Evolutionary conservation across 2,888 invertebrate genomes (phyloP).

Genomic region (Sphaeridia pumilis): DNA sequence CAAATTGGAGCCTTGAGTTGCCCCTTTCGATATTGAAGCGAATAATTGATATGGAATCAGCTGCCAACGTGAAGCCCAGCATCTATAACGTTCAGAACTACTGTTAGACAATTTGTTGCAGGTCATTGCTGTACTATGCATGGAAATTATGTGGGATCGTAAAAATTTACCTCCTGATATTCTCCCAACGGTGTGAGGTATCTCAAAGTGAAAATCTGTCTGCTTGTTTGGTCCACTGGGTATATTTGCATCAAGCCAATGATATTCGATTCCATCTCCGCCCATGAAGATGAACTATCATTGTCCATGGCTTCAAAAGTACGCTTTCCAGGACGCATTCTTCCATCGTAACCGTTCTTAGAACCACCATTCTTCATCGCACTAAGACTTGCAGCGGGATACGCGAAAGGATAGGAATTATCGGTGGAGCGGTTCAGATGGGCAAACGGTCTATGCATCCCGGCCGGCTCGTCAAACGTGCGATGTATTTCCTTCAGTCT

Average conservation of each 20-base stretch:
- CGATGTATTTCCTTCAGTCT: constrained; percentile 63
- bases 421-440: constrained; percentile 40
- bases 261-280: constrained; percentile 75
- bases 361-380: neutral
- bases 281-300: constrained; percentile 54
- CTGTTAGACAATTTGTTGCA: neutral
- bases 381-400: neutral
- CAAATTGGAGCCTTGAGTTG: constrained; percentile 88
- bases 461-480: constrained; percentile 41
- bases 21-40: constrained; percentile 71
- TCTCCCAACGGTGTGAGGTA: constrained; percentile 96
- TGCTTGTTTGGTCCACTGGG: constrained; percentile 76
- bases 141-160: too few relatives aligned
- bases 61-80: constrained; percentile 82
- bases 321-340: neutral
- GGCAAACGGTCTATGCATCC: constrained; percentile 45
- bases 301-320: constrained; percentile 14
- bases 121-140: too few relatives aligned
- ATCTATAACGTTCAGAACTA: constrained; percentile 53
- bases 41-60: constrained; percentile 79
- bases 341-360: neutral
- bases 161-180: constrained; percentile 67
- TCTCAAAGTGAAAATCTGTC: constrained; percentile 81
- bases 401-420: neutral
- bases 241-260: constrained; percentile 81